phyloP scores from a whole-genome alignment of 2,797 vertebrate genomes.

The Ptychobarbus kaznakovi region DNA sequence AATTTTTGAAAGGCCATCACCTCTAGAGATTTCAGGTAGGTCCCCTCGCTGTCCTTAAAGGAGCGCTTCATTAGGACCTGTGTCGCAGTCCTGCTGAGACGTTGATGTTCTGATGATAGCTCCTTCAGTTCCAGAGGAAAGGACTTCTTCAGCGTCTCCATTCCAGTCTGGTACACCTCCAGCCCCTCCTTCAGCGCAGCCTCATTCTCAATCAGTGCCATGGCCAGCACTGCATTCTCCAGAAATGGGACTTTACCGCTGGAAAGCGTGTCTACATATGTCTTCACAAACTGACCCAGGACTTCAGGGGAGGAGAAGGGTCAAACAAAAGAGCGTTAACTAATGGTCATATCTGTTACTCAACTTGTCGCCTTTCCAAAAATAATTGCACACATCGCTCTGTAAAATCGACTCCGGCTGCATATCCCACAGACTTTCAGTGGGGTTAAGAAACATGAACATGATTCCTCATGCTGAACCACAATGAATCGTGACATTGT shows the following conservation, averaged over 20 bases:
- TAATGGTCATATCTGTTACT: background rate
- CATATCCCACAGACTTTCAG: too few species aligned
- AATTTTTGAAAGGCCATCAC: constrained; percentile 38
- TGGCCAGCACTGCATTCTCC: constrained; percentile 63
- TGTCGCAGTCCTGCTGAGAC: constrained; percentile 51
- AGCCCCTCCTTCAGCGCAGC: constrained; percentile 56
- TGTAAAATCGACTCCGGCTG: background rate
- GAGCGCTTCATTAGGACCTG: constrained; percentile 58
- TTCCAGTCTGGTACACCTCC: constrained; percentile 60
- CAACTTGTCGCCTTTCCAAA: background rate
- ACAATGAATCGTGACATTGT: too few species aligned
- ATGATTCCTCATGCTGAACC: too few species aligned
- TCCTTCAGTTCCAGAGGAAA: constrained; percentile 56
- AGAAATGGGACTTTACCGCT: constrained; percentile 63
- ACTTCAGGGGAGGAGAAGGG: constrained; percentile 49
- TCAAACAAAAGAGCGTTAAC: background rate
- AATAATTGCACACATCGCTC: background rate
- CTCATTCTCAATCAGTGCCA: constrained; percentile 67
- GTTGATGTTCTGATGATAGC: constrained; percentile 62
- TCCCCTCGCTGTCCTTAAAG: constrained; percentile 62
- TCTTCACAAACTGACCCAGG: constrained; percentile 62
- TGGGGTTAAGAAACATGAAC: too few species aligned
- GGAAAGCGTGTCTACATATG: constrained; percentile 65
- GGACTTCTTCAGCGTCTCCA: constrained; percentile 55
- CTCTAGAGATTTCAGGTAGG: constrained; percentile 53